A percentile compares a stretch with the other conserved stretches of the same genome.
Evolutionary conservation across 2,888 invertebrate species (phyloP).

Genomic region (Pseudolycoriella hygida): DNA sequence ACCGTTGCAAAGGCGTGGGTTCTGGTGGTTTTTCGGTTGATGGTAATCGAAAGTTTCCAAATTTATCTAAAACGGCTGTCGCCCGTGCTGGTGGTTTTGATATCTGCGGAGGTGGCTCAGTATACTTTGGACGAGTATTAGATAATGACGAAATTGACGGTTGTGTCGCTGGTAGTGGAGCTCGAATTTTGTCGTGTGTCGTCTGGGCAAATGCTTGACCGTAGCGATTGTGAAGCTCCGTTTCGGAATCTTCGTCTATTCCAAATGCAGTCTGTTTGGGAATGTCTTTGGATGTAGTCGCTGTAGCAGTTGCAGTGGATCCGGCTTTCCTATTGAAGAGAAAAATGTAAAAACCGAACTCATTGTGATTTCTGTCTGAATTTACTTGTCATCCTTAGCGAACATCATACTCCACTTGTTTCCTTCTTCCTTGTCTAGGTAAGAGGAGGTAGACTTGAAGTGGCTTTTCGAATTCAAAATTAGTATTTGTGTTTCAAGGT

Average conservation of each 20-base stretch:
- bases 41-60: conserved; percentile 43
- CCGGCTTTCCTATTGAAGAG: background rate
- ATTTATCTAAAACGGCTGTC: conserved; percentile 56
- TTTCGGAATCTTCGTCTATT: conserved; percentile 7
- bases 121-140: conserved; percentile 11
- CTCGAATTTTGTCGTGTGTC: conserved; percentile 1
- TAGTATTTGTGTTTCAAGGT: too few species aligned
- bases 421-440: conserved; percentile 4
- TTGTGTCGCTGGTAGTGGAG: conserved; percentile 6
- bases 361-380: background rate
- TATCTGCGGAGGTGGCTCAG: conserved; percentile 21
- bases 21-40: conserved; percentile 20
- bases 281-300: conserved; percentile 3
- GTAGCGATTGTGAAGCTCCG: background rate
- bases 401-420: conserved; percentile 48
- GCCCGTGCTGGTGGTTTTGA: conserved; percentile 18
- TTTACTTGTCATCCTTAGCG: conserved; percentile 10
- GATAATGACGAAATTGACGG: background rate
- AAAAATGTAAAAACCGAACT: background rate
- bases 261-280: conserved; percentile 8
- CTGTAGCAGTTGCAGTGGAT: background rate
- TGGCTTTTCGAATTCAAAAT: too few species aligned
- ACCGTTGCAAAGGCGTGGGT: conserved; percentile 26
- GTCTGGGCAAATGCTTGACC: background rate
- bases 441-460: too few species aligned